These are phyloP conservation scores for Anas platyrhynchos DNA, from an alignment of 2,113 vertebrate genomes.

Conservation along the genomic window DNA sequence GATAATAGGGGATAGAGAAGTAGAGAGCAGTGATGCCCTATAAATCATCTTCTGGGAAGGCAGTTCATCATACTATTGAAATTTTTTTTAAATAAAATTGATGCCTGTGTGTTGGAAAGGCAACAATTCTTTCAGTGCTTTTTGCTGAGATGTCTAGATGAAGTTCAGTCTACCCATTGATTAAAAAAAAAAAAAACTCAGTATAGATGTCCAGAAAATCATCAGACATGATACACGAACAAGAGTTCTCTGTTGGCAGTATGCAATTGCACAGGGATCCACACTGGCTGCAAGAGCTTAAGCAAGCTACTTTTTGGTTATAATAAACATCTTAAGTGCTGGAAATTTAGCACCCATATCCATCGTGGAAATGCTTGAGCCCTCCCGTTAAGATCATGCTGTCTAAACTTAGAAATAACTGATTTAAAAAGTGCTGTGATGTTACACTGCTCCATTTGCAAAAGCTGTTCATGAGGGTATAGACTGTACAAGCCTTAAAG, in stretches of 20 bases:
- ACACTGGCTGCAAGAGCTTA: not conserved
- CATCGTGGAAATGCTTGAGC: not conserved
- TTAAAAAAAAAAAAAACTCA: not conserved
- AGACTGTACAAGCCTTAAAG: not conserved
- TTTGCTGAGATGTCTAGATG: not conserved
- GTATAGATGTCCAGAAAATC: not conserved
- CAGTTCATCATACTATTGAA: not conserved
- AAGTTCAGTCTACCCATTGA: not conserved
- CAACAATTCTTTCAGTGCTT: not conserved
- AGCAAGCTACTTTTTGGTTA: not conserved
- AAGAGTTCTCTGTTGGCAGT: not conserved
- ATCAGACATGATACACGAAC: no score
- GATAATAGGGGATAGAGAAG: not conserved
- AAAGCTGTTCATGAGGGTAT: not conserved
- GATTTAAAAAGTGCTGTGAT: not conserved
- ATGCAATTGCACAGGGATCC: not conserved
- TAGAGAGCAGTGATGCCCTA: not conserved
- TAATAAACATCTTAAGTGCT: not conserved
- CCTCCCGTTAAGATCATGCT: not conserved
- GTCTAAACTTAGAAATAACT: not conserved
- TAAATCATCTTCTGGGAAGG: not conserved
- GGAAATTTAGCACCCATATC: not conserved
- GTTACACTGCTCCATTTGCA: not conserved
- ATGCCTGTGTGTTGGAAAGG: not conserved
- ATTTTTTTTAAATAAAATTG: not conserved